A percentile compares a stretch with the other conserved stretches of the same genome.
Conservation (phyloP, 64 coral and sea anemone species). For the Platygyra sinensis region DNA sequence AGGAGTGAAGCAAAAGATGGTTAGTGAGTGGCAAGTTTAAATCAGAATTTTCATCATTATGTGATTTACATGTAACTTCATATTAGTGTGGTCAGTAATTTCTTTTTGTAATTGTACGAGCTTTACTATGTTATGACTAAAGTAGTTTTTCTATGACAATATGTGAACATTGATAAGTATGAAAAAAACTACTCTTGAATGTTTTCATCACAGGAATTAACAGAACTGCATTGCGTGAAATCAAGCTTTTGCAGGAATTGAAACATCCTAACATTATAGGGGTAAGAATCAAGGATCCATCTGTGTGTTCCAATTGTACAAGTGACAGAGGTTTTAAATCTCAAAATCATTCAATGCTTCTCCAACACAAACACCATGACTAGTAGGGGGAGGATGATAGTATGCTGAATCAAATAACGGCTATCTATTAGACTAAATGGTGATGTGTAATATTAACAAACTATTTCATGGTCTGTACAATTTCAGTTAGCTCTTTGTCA, state of each 20-base stretch:
- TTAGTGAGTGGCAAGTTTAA: neutral
- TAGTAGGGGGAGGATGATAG: no score
- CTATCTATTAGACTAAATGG: no score
- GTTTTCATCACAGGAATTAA: constrained; percentile 69
- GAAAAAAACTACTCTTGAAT: neutral
- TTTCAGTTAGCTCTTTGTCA: no score
- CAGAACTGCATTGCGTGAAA: constrained; percentile 97
- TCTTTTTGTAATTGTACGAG: neutral
- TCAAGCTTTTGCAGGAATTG: constrained; percentile 94
- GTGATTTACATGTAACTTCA: no score
- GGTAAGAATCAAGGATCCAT: constrained; percentile 36
- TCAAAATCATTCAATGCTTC: no score
- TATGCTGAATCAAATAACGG: no score
- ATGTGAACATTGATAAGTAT: neutral
- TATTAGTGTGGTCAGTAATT: no score
- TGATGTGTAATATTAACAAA: no score
- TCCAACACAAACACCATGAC: no score
- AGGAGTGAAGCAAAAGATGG: constrained; percentile 97
- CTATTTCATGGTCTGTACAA: no score
- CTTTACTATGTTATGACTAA: no score
- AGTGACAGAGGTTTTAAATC: neutral
- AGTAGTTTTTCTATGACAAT: no score
- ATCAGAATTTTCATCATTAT: neutral
- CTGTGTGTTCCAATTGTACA: neutral
- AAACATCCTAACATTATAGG: constrained; percentile 92